Percentiles rank a stretch among this genome's conserved stretches.
Evolutionary conservation across 1,140 invertebrate genomes (phyloP).

Genomic region (Branchinecta lynchi): DNA sequence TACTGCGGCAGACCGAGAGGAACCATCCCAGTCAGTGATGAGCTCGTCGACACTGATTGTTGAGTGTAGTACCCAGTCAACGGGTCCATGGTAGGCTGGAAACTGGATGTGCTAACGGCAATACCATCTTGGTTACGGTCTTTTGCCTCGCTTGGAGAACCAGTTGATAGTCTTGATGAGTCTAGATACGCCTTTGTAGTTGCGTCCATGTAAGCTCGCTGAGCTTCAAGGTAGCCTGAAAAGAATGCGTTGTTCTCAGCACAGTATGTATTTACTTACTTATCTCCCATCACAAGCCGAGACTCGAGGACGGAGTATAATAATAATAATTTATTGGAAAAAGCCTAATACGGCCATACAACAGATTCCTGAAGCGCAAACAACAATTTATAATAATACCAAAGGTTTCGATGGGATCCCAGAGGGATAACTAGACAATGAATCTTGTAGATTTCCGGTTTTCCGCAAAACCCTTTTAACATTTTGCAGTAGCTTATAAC

Average conservation of each 20-base stretch:
- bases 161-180: conserved; percentile 14
- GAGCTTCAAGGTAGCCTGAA: conserved; percentile 12
- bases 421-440: too few species aligned
- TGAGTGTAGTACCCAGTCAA: neutral
- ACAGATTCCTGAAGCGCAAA: too few species aligned
- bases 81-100: neutral
- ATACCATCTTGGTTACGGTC: conserved; percentile 25
- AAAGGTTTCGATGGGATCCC: too few species aligned
- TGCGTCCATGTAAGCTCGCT: conserved; percentile 18
- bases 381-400: too few species aligned
- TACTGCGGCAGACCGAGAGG: conserved; percentile 42
- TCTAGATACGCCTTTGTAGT: conserved; percentile 13
- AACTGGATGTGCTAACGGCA: neutral
- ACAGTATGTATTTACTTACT: too few species aligned
- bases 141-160: conserved; percentile 24
- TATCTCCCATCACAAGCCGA: too few species aligned
- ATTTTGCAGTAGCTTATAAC: too few species aligned
- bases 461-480: too few species aligned
- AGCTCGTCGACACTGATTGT: conserved; percentile 39
- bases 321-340: too few species aligned
- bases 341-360: too few species aligned
- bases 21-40: conserved; percentile 37
- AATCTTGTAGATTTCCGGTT: too few species aligned
- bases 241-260: neutral
- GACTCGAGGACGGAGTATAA: too few species aligned